Evolutionary conservation across 2,888 invertebrate genomes (phyloP).

Genomic region (Diaperis boleti): DNA sequence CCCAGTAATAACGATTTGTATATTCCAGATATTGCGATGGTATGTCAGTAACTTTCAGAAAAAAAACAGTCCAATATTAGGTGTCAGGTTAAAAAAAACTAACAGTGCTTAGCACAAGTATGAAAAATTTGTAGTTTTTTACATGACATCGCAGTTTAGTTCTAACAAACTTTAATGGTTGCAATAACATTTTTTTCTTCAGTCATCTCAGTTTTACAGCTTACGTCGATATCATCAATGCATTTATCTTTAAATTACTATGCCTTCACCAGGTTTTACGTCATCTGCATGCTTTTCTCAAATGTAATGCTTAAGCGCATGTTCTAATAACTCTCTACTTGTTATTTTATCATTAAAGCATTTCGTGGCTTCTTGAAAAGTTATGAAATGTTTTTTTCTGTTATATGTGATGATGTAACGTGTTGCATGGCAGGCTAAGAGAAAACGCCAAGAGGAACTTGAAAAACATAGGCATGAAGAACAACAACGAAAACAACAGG

Average conservation of each 20-base stretch:
- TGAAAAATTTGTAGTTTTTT: slow-evolving; percentile 27
- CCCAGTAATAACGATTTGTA: slow-evolving; percentile 46
- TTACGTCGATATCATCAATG: slow-evolving; percentile 34
- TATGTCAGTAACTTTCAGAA: slow-evolving; percentile 47
- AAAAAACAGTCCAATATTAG: slow-evolving; percentile 27
- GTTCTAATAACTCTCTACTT: slow-evolving; percentile 36
- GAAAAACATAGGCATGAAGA: slow-evolving; percentile 88
- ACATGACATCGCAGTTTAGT: slow-evolving; percentile 27
- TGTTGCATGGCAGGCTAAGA: slow-evolving; percentile 80
- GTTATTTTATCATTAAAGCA: slow-evolving; percentile 20
- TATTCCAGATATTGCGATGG: slow-evolving; percentile 48
- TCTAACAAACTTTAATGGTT: slow-evolving; percentile 28
- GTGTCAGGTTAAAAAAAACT: slow-evolving; percentile 39
- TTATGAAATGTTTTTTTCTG: slow-evolving; percentile 26
- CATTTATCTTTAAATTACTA: slow-evolving; percentile 42
- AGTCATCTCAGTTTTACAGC: slow-evolving; percentile 23
- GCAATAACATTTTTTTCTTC: slow-evolving; percentile 27
- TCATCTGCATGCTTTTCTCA: slow-evolving; percentile 35
- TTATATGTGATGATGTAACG: slow-evolving; percentile 64
- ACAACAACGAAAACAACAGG: slow-evolving; percentile 88
- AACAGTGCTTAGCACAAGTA: slow-evolving; percentile 38
- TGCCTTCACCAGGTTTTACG: slow-evolving; percentile 47
- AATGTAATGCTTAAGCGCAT: slow-evolving; percentile 48
- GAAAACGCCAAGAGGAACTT: slow-evolving; percentile 86
- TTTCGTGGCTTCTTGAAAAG: slow-evolving; percentile 5